Percentiles rank a stretch among this genome's conserved stretches.
These are phyloP conservation scores for Tetheella fluctuosa DNA, from an alignment of 2,888 invertebrate genomes.

Conservation along the genomic window DNA sequence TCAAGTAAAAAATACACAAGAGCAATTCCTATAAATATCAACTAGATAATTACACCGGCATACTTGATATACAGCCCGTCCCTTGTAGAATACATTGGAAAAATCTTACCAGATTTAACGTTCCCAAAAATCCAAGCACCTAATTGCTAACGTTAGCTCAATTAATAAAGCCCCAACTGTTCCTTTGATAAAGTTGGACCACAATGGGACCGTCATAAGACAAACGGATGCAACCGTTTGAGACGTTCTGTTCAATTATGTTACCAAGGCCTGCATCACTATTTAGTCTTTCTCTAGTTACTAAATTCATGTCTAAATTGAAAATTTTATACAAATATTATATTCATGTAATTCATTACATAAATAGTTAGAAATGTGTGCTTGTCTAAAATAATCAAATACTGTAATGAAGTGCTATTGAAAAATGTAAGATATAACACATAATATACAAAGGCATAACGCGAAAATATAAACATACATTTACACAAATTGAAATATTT, in stretches of 20 bases:
- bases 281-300: slow-evolving; percentile 12
- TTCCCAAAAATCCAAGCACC: slow-evolving; percentile 29
- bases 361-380: too few species aligned
- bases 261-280: slow-evolving; percentile 45
- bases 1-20: neutral
- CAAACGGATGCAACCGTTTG: slow-evolving; percentile 77
- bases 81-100: slow-evolving; percentile 20
- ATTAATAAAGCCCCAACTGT: slow-evolving; percentile 39
- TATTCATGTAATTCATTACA: too few species aligned
- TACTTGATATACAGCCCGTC: neutral
- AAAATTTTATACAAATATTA: too few species aligned
- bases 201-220: slow-evolving; percentile 54
- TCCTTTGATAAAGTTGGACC: slow-evolving; percentile 51
- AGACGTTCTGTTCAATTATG: slow-evolving; percentile 69
- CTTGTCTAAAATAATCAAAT: too few species aligned
- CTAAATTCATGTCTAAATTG: neutral
- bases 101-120: slow-evolving; percentile 20
- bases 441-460: too few species aligned
- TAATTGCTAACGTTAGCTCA: slow-evolving; percentile 36
- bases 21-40: neutral
- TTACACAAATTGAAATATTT: too few species aligned
- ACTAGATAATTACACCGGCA: neutral
- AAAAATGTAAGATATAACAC: too few species aligned
- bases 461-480: too few species aligned
- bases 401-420: too few species aligned